These are phyloP conservation scores for Octomys mimax DNA, from an alignment of 2,797 vertebrate species.

Conservation along the genomic window DNA sequence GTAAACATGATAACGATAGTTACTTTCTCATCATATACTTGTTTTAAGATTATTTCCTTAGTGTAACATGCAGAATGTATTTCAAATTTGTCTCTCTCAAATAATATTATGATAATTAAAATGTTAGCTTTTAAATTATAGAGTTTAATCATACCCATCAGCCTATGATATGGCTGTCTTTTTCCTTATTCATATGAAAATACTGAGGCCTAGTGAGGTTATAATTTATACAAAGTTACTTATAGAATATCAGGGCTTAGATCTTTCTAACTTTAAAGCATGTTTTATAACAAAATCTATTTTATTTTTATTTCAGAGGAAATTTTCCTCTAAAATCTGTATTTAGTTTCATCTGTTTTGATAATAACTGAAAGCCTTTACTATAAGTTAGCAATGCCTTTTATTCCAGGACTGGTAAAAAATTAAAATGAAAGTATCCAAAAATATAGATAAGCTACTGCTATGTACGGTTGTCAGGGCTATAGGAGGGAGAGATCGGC, in stretches of 20 bases:
- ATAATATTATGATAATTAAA: background rate
- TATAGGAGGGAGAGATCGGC: background rate
- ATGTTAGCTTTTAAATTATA: background rate
- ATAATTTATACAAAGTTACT: background rate
- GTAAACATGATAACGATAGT: background rate
- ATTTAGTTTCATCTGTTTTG: background rate
- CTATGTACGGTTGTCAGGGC: background rate
- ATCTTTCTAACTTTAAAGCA: background rate
- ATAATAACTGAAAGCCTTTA: background rate
- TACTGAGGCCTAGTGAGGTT: background rate
- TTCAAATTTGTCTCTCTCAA: background rate
- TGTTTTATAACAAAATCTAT: background rate
- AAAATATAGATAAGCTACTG: background rate
- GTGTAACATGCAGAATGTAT: background rate
- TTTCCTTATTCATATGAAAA: background rate
- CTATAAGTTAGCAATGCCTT: background rate
- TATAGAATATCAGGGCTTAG: background rate
- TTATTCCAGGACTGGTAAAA: background rate
- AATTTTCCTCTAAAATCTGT: background rate
- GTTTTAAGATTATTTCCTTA: slow-evolving; percentile 14
- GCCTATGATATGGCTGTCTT: background rate
- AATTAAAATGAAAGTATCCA: slow-evolving; percentile 11
- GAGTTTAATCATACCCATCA: background rate
- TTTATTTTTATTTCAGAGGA: background rate
- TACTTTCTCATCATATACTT: background rate